These are phyloP conservation scores for Rhimphoctona megacephalus DNA, from an alignment of 2,888 invertebrate species.

Conservation along the genomic window DNA sequence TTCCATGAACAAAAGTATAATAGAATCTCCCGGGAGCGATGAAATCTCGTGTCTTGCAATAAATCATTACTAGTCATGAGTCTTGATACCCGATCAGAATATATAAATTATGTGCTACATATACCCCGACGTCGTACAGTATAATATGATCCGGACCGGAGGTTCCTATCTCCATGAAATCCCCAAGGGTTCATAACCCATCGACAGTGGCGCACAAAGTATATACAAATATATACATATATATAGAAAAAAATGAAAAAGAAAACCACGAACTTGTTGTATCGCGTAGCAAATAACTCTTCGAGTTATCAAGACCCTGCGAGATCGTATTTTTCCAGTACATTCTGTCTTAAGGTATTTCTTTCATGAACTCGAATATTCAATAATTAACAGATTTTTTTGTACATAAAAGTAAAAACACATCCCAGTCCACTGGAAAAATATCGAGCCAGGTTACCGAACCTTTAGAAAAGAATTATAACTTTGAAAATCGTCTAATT, in stretches of 20 bases:
- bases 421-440: too few relatives aligned
- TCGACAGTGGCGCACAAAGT: background rate
- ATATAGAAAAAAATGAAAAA: background rate
- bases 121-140: background rate
- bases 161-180: slow-evolving; percentile 22
- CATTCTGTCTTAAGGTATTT: too few relatives aligned
- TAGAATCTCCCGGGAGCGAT: slow-evolving; percentile 14
- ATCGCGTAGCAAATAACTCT: slow-evolving; percentile 44
- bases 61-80: slow-evolving; percentile 51
- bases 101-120: slow-evolving; percentile 34
- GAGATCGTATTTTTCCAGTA: slow-evolving; percentile 10
- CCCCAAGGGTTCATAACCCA: slow-evolving; percentile 32
- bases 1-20: slow-evolving; percentile 21
- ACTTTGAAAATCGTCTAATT: too few relatives aligned
- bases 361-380: too few relatives aligned
- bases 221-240: background rate
- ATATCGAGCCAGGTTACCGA: too few relatives aligned
- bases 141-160: slow-evolving; percentile 15
- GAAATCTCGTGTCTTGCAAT: slow-evolving; percentile 25
- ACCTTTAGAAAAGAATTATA: too few relatives aligned
- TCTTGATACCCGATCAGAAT: slow-evolving; percentile 44
- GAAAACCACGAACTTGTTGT: slow-evolving; percentile 22
- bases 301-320: slow-evolving; percentile 34
- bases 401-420: too few relatives aligned
- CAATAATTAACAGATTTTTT: too few relatives aligned